Evolutionary conservation across 2,888 invertebrate genomes (phyloP).

Genomic region (Muschampia plurimacula): DNA sequence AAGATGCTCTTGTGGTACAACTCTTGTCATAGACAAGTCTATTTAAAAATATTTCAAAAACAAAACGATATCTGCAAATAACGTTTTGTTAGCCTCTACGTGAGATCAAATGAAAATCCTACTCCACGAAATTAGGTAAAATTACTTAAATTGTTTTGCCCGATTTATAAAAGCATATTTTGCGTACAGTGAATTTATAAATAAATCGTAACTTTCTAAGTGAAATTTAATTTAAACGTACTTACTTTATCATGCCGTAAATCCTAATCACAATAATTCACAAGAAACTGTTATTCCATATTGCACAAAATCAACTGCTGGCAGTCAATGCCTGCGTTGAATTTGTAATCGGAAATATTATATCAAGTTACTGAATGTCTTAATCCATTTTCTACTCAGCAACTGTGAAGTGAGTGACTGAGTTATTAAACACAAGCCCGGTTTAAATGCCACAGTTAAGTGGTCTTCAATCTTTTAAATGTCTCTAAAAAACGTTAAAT

Average conservation of each 20-base stretch:
- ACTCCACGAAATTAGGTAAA: too few species aligned
- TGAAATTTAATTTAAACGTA: conserved; percentile 1
- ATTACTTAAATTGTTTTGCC: not conserved
- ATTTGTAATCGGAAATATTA: conserved; percentile 25
- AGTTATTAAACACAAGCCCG: conserved; percentile 43
- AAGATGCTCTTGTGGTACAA: too few species aligned
- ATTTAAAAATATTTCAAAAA: too few species aligned
- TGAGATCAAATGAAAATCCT: too few species aligned
- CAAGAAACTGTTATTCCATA: conserved; percentile 12
- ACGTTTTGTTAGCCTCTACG: too few species aligned
- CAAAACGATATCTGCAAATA: too few species aligned
- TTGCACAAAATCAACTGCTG: conserved; percentile 30
- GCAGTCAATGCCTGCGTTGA: conserved; percentile 11
- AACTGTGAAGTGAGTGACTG: conserved; percentile 10
- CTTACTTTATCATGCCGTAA: conserved; percentile 4
- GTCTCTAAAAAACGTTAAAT: not conserved
- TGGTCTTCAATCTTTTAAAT: conserved; percentile 51
- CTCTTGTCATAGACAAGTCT: too few species aligned
- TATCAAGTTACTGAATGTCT: conserved; percentile 19
- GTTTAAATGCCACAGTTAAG: conserved; percentile 59
- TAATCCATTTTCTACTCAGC: conserved; percentile 30
- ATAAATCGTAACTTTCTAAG: not conserved
- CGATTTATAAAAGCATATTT: not conserved
- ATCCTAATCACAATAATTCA: conserved; percentile 24
- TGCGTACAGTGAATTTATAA: not conserved